These are phyloP conservation scores for Chaetura pelagica DNA, from an alignment of 2,113 vertebrate genomes.

Conservation along the genomic window DNA sequence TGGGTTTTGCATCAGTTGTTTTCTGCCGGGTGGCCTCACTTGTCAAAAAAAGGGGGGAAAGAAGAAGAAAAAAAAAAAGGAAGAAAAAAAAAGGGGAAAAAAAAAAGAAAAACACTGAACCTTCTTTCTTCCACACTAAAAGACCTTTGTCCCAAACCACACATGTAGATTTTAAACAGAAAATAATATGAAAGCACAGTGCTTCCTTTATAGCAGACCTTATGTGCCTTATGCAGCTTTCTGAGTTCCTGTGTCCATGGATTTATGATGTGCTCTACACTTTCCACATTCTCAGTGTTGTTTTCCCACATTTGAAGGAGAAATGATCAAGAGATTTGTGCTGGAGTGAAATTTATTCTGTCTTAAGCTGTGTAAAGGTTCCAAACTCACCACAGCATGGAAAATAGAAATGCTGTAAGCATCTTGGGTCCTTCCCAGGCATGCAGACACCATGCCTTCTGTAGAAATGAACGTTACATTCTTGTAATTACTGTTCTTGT, in stretches of 20 bases:
- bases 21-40: constrained; percentile 99
- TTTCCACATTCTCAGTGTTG: constrained; percentile 79
- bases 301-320: constrained; percentile 82
- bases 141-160: constrained; percentile 84
- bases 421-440: constrained; percentile 69
- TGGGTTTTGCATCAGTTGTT: constrained; percentile 99
- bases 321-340: constrained; percentile 83
- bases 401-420: constrained; percentile 80
- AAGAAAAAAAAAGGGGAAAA: constrained; percentile 84
- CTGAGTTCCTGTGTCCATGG: constrained; percentile 79
- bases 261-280: constrained; percentile 82
- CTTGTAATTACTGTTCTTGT: constrained; percentile 35
- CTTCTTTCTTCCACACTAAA: constrained; percentile 81
- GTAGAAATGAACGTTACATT: constrained; percentile 53
- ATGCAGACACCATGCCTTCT: constrained; percentile 57
- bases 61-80: constrained; percentile 78
- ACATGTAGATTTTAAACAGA: constrained; percentile 82
- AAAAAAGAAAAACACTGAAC: constrained; percentile 73
- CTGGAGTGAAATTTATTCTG: constrained; percentile 82
- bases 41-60: constrained; percentile 69
- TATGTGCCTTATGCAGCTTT: constrained; percentile 79
- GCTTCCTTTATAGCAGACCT: constrained; percentile 78
- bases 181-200: constrained; percentile 82
- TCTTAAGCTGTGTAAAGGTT: constrained; percentile 78
- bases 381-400: constrained; percentile 81